phyloP scores from a whole-genome alignment of 1,140 invertebrate genomes.

The Drosophila serrata region DNA sequence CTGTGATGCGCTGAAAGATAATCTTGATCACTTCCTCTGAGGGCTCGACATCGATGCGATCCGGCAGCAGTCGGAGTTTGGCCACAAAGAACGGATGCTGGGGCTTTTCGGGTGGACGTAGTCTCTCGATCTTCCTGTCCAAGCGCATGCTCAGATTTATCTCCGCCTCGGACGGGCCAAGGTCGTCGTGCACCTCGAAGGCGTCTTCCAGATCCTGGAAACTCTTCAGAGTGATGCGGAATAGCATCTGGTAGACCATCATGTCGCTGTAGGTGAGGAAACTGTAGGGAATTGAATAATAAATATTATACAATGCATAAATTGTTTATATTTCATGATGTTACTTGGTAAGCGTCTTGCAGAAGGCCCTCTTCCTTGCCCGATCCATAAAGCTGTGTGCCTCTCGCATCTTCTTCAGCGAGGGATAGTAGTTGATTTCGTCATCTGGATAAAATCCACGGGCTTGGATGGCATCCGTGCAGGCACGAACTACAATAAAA shows the following conservation, averaged over 20 bases:
- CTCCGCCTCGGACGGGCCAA: conserved; percentile 60
- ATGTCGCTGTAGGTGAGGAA: conserved; percentile 71
- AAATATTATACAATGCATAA: neutral
- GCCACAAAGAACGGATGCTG: conserved; percentile 80
- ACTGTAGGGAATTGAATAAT: conserved; percentile 17
- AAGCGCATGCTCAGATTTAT: conserved; percentile 45
- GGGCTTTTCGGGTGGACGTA: conserved; percentile 58
- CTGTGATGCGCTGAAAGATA: conserved; percentile 79
- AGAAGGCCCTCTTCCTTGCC: conserved; percentile 91
- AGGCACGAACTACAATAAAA: conserved; percentile 86
- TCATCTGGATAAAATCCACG: conserved; percentile 91
- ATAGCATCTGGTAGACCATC: conserved; percentile 71
- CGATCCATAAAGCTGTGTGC: conserved; percentile 94
- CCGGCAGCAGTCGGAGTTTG: conserved; percentile 71
- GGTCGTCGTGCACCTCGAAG: conserved; percentile 60
- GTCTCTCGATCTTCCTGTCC: conserved; percentile 53
- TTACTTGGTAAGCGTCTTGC: conserved; percentile 90
- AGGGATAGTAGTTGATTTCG: conserved; percentile 86
- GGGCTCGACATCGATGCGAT: conserved; percentile 85
- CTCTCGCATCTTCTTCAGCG: conserved; percentile 86
- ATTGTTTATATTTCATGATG: neutral
- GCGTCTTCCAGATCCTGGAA: conserved; percentile 60
- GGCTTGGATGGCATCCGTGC: conserved; percentile 90
- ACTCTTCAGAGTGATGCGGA: conserved; percentile 66
- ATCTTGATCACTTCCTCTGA: conserved; percentile 77